Percentiles rank a stretch among this genome's conserved stretches.
These are phyloP conservation scores for Florisuga fusca DNA, from an alignment of 2,797 vertebrate genomes.

Conservation along the genomic window DNA sequence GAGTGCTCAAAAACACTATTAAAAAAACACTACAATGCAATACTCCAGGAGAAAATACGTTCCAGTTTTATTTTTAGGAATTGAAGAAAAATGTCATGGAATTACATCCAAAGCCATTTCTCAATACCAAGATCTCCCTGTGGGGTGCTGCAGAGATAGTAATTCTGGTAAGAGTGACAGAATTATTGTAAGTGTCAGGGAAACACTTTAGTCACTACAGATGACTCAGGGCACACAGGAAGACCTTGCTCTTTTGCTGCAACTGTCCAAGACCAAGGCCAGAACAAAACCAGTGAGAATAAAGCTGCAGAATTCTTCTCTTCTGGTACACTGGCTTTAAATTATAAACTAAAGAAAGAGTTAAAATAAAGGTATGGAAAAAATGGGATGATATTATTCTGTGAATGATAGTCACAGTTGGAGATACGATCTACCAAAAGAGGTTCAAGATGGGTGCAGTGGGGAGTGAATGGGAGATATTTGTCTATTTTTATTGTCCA, in stretches of 20 bases:
- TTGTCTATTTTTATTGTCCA: background rate
- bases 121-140: background rate
- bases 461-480: background rate
- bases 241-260: background rate
- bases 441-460: background rate
- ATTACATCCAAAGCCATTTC: background rate
- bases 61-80: conserved; percentile 6
- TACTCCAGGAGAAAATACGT: background rate
- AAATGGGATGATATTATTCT: background rate
- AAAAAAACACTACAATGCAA: background rate
- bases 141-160: background rate
- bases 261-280: background rate
- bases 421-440: background rate
- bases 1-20: background rate
- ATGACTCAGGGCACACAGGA: background rate
- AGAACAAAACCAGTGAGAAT: background rate
- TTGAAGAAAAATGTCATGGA: background rate
- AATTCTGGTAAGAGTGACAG: conserved; percentile 30
- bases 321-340: background rate
- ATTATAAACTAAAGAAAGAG: background rate
- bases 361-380: background rate
- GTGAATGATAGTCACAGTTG: background rate
- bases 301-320: background rate
- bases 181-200: background rate
- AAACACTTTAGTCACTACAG: background rate